These are phyloP conservation scores for Boulengeromyrus knoepffleri DNA, from an alignment of 2,113 vertebrate genomes.

Conservation along the genomic window DNA sequence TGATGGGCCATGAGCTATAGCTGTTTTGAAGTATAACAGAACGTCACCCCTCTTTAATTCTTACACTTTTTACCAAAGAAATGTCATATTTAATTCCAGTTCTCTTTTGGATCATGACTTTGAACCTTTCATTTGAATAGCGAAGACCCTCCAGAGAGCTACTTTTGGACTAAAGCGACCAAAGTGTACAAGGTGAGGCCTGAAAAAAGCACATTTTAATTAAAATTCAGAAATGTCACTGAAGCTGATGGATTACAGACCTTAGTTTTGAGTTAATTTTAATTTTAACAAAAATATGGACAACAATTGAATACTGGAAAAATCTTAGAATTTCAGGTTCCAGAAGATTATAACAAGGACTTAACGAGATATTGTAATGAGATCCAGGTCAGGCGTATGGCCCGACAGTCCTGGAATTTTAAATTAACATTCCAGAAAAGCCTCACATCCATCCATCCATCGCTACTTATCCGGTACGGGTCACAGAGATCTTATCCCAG, in stretches of 20 bases:
- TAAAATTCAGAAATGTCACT: conserved; percentile 5
- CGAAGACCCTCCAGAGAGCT: not conserved
- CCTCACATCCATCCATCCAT: not conserved
- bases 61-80: not conserved
- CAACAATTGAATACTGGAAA: not conserved
- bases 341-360: not conserved
- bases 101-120: not conserved
- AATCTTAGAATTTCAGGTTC: not conserved
- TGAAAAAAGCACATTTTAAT: not conserved
- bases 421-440: not conserved
- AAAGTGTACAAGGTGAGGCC: not conserved
- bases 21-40: conserved; percentile 1
- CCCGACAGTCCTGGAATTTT: not conserved
- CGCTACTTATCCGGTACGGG: not conserved
- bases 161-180: not conserved
- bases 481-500: not conserved
- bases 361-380: not conserved
- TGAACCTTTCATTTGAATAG: not conserved
- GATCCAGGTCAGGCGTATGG: not conserved
- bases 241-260: conserved; percentile 7
- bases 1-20: not conserved
- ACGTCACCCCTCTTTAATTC: not conserved
- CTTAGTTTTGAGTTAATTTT: not conserved
- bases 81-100: not conserved
- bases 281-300: not conserved